Percentiles rank a stretch among this genome's conserved stretches.
These are phyloP conservation scores for Pandemis heparana DNA, from an alignment of 2,888 invertebrate species.

Conservation along the genomic window DNA sequence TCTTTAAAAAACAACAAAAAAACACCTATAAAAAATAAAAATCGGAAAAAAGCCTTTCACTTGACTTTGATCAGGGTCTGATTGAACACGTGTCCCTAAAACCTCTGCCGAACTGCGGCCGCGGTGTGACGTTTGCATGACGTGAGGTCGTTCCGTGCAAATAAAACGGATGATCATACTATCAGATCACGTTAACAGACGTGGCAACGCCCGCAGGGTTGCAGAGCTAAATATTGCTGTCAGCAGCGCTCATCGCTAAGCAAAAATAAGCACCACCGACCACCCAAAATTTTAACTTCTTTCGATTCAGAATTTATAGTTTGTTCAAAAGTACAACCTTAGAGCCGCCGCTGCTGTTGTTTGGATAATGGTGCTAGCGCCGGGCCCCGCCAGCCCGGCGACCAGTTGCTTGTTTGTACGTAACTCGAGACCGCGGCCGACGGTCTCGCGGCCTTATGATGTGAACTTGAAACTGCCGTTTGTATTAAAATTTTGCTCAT, in stretches of 20 bases:
- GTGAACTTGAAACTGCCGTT: conserved; percentile 38
- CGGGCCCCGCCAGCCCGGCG: conserved; percentile 15
- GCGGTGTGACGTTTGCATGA: neutral
- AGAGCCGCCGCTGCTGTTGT: conserved; percentile 22
- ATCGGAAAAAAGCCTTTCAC: conserved; percentile 59
- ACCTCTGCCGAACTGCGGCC: conserved; percentile 34
- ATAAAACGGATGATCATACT: too few relatives aligned
- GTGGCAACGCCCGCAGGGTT: neutral
- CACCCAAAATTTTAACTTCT: conserved; percentile 12
- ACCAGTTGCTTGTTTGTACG: conserved; percentile 9
- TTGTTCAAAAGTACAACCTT: conserved; percentile 6
- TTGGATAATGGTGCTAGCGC: conserved; percentile 32
- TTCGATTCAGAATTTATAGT: neutral
- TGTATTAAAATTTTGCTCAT: conserved; percentile 40
- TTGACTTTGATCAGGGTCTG: conserved; percentile 63
- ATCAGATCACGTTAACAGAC: neutral
- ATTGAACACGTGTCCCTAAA: conserved; percentile 58
- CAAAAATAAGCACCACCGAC: conserved; percentile 8
- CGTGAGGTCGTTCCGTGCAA: neutral
- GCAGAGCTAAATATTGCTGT: neutral
- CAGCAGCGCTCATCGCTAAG: neutral
- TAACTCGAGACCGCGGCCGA: conserved; percentile 9
- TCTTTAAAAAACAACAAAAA: conserved; percentile 59
- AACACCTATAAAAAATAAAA: conserved; percentile 58
- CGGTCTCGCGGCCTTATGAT: conserved; percentile 28